Evolutionary conservation across 2,888 invertebrate genomes (phyloP).

Genomic region (Girardia tigrina): DNA sequence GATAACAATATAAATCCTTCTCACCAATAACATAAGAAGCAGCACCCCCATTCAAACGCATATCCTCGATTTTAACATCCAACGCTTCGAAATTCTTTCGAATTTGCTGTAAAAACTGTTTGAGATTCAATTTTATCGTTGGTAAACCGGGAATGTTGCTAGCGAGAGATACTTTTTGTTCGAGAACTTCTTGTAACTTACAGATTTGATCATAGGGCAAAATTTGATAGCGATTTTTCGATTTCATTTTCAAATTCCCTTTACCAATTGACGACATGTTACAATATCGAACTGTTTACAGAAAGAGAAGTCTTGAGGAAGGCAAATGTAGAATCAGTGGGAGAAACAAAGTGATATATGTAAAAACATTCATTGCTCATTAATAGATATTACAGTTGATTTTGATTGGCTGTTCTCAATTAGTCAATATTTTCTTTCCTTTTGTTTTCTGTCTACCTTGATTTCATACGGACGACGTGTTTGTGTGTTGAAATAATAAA

Average conservation of each 20-base stretch:
- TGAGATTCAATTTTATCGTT: not conserved
- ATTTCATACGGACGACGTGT: not conserved
- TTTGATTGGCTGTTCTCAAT: not conserved
- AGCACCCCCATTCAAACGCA: not conserved
- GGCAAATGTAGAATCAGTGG: conserved; percentile 19
- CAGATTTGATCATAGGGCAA: not conserved
- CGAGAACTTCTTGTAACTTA: not conserved
- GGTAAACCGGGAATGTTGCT: conserved; percentile 10
- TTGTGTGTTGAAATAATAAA: not conserved
- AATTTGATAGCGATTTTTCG: conserved; percentile 19
- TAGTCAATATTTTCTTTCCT: conserved; percentile 17
- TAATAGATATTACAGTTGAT: conserved; percentile 13
- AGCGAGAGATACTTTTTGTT: conserved; percentile 16
- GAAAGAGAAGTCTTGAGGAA: conserved; percentile 4
- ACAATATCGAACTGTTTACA: no score
- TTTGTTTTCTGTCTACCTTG: conserved; percentile 15
- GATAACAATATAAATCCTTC: no score
- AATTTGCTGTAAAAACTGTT: not conserved
- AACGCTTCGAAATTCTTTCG: conserved; percentile 11
- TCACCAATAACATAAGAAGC: not conserved
- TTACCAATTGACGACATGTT: not conserved
- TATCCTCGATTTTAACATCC: conserved; percentile 14
- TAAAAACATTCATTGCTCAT: conserved; percentile 15
- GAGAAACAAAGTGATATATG: conserved; percentile 23
- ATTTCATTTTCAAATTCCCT: not conserved